Conservation (phyloP, 2,113 vertebrate species). For the Vicugna pacos region DNA sequence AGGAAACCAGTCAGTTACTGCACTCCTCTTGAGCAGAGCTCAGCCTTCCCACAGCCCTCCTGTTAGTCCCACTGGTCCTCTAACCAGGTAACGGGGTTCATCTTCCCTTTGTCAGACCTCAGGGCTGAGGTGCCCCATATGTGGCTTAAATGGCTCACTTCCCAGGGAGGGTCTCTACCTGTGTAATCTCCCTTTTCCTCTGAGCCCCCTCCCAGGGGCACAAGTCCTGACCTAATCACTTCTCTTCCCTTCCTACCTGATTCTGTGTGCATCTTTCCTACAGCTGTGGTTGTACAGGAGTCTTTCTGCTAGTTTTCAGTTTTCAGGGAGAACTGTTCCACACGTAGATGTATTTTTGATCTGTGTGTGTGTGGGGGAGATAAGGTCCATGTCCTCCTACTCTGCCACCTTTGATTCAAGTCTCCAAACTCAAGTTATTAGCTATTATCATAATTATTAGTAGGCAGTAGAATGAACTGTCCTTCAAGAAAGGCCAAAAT, state of each 20-base stretch:
- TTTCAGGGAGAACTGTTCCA: not conserved
- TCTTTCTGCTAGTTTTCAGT: not conserved
- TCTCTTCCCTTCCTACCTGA: not conserved
- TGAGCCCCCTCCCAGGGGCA: not conserved
- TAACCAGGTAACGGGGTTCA: not conserved
- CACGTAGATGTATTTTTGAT: not conserved
- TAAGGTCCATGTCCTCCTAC: not conserved
- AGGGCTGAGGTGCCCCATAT: not conserved
- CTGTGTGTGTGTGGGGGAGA: not conserved
- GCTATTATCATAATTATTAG: not conserved
- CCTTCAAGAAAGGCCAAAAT: constrained; percentile 43
- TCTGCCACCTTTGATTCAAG: not conserved
- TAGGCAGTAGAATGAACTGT: constrained; percentile 11
- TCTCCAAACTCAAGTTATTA: not conserved
- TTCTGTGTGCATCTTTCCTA: not conserved
- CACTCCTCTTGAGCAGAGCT: not conserved
- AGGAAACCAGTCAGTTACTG: not conserved
- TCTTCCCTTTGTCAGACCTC: not conserved
- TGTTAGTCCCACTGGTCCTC: not conserved
- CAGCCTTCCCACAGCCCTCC: not conserved
- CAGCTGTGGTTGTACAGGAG: not conserved
- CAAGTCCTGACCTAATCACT: not conserved
- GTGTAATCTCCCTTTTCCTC: not conserved
- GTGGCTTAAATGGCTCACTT: not conserved
- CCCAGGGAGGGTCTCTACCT: not conserved